phyloP scores from a whole-genome alignment of 2,797 vertebrate species.

The Sylvilagus floridanus region DNA sequence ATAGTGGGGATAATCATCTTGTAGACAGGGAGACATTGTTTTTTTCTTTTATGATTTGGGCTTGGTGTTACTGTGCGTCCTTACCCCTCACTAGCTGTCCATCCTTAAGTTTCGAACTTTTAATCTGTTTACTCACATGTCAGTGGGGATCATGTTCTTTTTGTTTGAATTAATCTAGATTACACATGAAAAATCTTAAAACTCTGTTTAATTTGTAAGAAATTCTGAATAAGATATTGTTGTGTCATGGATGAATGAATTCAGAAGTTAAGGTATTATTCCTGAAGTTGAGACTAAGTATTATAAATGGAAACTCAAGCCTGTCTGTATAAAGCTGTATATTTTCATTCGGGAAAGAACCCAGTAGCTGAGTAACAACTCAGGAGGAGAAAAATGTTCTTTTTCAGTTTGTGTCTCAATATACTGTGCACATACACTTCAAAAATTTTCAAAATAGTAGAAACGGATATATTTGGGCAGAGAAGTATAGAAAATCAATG shows the following conservation, averaged over 20 bases:
- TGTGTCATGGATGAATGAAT: background rate
- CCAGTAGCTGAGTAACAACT: background rate
- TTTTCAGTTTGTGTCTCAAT: background rate
- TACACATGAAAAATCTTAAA: background rate
- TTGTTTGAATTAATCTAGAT: background rate
- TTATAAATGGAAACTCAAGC: background rate
- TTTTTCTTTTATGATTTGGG: background rate
- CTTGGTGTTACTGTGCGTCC: background rate
- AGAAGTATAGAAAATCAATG: background rate
- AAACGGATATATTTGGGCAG: background rate
- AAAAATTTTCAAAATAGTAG: background rate
- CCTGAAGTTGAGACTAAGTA: background rate
- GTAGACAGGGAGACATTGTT: background rate
- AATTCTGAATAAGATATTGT: background rate
- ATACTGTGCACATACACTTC: background rate
- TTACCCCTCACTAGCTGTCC: background rate
- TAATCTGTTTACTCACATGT: background rate
- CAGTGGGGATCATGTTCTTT: background rate
- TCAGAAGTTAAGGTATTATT: background rate
- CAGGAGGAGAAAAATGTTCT: background rate
- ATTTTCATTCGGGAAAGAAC: background rate
- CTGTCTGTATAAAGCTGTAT: background rate
- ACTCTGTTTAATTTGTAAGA: background rate
- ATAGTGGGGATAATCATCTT: background rate
- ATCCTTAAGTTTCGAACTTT: background rate